A percentile compares a stretch with the other conserved stretches of the same genome.
Evolutionary conservation across 2,113 vertebrate genomes (phyloP).

Genomic region (Hippocampus abdominalis): DNA sequence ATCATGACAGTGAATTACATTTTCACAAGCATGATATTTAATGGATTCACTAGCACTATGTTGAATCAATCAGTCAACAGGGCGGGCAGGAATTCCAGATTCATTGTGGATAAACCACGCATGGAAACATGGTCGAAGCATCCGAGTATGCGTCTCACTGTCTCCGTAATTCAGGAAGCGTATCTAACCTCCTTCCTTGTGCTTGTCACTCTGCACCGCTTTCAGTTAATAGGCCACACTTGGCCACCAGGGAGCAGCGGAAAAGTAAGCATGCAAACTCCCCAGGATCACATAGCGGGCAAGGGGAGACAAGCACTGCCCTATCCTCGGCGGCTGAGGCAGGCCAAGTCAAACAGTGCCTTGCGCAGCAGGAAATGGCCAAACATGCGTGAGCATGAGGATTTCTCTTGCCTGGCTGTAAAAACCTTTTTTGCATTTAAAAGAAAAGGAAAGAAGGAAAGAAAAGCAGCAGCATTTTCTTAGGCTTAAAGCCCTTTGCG

Average conservation of each 20-base stretch:
- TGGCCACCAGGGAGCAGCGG: slow-evolving; percentile 49
- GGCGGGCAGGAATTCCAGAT: neutral
- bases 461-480: slow-evolving; percentile 33
- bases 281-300: slow-evolving; percentile 69
- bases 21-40: neutral
- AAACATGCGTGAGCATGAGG: slow-evolving; percentile 81
- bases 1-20: neutral
- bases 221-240: slow-evolving; percentile 2
- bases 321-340: slow-evolving; percentile 73
- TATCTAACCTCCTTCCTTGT: neutral
- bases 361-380: slow-evolving; percentile 83
- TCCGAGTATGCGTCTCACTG: neutral
- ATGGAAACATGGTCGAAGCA: neutral
- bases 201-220: neutral
- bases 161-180: neutral
- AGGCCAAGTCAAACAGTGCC: slow-evolving; percentile 89
- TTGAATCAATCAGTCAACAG: neutral
- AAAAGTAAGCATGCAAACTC: slow-evolving; percentile 85
- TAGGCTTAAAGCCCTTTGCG: neutral
- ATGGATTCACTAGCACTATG: neutral
- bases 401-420: slow-evolving; percentile 83
- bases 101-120: neutral
- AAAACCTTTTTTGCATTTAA: slow-evolving; percentile 80
- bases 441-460: slow-evolving; percentile 60
- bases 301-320: slow-evolving; percentile 84